Conservation (phyloP, 2,113 vertebrate species). For the Anser cygnoides region DNA sequence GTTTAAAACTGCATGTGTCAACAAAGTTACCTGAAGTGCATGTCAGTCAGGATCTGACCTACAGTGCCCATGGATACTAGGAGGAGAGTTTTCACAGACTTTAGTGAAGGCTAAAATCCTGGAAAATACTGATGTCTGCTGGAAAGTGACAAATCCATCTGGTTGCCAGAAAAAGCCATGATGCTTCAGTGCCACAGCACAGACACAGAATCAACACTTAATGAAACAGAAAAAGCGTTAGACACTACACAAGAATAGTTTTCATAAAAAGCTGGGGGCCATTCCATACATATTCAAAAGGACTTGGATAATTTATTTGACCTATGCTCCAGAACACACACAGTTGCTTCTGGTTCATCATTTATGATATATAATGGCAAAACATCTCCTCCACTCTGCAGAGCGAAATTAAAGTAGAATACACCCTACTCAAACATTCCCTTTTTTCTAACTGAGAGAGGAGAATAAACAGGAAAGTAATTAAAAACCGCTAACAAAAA, state of each 20-base stretch:
- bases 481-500: conserved; percentile 2
- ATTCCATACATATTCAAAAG: conserved; percentile 37
- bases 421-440: neutral
- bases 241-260: neutral
- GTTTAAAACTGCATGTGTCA: neutral
- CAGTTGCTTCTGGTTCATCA: conserved; percentile 11
- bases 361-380: neutral
- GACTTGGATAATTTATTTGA: conserved; percentile 28
- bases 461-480: neutral
- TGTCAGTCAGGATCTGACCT: neutral
- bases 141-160: neutral
- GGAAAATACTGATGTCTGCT: neutral
- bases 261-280: neutral
- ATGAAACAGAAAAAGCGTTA: conserved; percentile 21
- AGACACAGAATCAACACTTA: neutral
- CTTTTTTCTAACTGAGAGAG: neutral
- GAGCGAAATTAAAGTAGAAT: neutral
- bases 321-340: neutral
- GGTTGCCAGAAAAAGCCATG: neutral
- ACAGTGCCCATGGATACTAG: neutral
- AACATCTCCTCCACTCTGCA: neutral
- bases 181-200: neutral
- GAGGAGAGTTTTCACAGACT: neutral
- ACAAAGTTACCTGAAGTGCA: neutral
- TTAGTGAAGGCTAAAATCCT: neutral